A percentile compares a stretch with the other conserved stretches of the same genome.
Evolutionary conservation across 2,888 invertebrate genomes (phyloP).

Genomic region (Aethes cnicana): DNA sequence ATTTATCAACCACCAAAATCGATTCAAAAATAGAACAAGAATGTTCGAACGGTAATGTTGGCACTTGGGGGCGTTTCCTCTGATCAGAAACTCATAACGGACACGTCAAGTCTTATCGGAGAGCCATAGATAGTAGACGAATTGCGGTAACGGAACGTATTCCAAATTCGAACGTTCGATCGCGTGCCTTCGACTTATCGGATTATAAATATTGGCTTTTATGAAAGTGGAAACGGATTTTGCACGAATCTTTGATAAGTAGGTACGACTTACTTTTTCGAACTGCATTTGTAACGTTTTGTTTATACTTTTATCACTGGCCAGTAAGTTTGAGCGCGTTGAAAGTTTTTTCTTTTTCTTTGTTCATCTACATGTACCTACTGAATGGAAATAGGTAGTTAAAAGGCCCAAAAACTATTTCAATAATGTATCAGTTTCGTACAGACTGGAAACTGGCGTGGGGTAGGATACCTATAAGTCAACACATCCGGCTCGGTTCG

Average conservation of each 20-base stretch:
- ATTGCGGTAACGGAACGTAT: conserved; percentile 30
- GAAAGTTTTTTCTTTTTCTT: no score
- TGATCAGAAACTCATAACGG: conserved; percentile 73
- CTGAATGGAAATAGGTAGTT: no score
- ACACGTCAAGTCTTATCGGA: conserved; percentile 75
- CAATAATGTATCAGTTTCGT: no score
- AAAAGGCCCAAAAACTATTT: no score
- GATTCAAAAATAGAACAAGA: conserved; percentile 23
- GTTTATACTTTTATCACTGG: no score
- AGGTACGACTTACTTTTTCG: no score
- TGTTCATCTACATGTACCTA: no score
- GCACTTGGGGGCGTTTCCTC: conserved; percentile 49
- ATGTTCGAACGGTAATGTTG: conserved; percentile 16
- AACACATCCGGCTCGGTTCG: conserved; percentile 44
- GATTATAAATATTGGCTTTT: conserved; percentile 23
- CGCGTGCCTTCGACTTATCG: conserved; percentile 28
- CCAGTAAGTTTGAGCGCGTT: no score
- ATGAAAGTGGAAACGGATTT: conserved; percentile 8
- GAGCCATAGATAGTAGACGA: conserved; percentile 53
- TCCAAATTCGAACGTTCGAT: conserved; percentile 23
- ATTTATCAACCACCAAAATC: conserved; percentile 8
- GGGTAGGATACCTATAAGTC: conserved; percentile 34
- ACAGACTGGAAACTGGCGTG: no score
- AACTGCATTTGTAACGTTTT: no score
- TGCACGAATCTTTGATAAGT: conserved; percentile 3